Evolutionary conservation across 2,888 invertebrate species (phyloP), one percentile per base, ranked within the genome.

Genomic region (Megalurothrips usitatus): DNA sequence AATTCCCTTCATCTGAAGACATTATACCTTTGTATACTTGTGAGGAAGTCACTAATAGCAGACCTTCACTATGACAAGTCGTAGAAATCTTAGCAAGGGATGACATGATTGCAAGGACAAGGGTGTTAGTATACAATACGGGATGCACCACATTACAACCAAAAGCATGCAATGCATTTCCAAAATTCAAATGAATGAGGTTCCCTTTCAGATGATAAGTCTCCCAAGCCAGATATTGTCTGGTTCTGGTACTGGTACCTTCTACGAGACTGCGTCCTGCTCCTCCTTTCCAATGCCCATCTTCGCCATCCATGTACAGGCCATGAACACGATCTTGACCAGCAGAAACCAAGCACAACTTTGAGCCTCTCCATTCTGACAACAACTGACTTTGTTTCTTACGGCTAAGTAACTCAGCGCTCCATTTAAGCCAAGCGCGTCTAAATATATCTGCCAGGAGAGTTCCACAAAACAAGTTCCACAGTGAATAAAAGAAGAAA

Each of bases 361-460:
- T 75, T 26, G 68, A 75, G 68, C 68, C 68, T 75, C 68, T 75
- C 68, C 68, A 75, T 75, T 75, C 68, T 75, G 68, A 75, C 68
- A 75, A 23, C 23, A 75, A 75, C 68, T 75, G 68, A 75, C 26
- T 26, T 23, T 75, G 23, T 75, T 75, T 75, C 26, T 26, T 75
- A 75, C 26, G 4, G 68, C 12, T 75, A 75, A 26, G 68, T 9
- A 75, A 8, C 26, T 75, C 23, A 75, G 68, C 68, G 23, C 23
- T 75, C 68, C 68, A 75, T 75, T 75, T 75, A 75, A 75, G 23
- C 68, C 68, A 75, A 75, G 68, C 68, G 10, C 68, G 68, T 12
- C 68, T 75, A 75, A 75, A 75, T 11, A 75, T 75, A 75, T 75
- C 68, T 75, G 68, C 26, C 26, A 75, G 68, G 58, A 75, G 12